Evolutionary conservation across 2,113 vertebrate genomes (phyloP), one percentile per base, ranked within the genome.

Genomic region (Panurus biarmicus): DNA sequence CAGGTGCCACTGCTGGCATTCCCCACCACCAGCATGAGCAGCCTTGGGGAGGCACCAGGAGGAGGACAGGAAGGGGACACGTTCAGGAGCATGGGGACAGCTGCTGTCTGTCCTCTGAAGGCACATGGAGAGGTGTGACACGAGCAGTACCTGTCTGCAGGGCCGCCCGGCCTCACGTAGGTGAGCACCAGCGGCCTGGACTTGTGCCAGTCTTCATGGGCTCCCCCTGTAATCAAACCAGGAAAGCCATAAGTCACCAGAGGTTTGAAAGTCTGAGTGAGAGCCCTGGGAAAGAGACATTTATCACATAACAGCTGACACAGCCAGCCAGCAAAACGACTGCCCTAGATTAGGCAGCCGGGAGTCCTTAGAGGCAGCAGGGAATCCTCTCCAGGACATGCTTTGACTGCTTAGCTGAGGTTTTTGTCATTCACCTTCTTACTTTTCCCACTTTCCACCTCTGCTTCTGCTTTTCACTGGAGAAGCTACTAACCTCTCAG

Each of bases 131-230:
- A 61, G 47, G 7, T 26, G 61, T 6, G 40, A 70, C 61, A 36
- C 0, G 1, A 82, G 66, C 76, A 92, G 96, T 97, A 99, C 99
- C 99, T 99, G 98, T 99, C 99, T 31, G 99, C 99, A 3, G 99
- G 99, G 82, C 99, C 99, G 4, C 99, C 99, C 0, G 99, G 98
- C 91, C 99, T 97, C 89, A 99, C 98, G 0, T 98, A 98, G 57
- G 99, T 99, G 67, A 99, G 98, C 89, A 99, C 98, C 48, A 99
- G 97, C 0, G 99, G 98, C 79, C 99, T 98, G 86, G 99, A 99
- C 96, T 99, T 99, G 92, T 98, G 98, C 98, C 98, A 98, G 73
- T 99, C 99, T 97, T 99, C 99, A 21, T 99, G 99, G 87, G 99
- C 99, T 61, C 99, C 99, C 74, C 99, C 99, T 99, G 89, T 33